phyloP scores from a whole-genome alignment of 2,888 invertebrate species.

The Cosmopolites sordidus region DNA sequence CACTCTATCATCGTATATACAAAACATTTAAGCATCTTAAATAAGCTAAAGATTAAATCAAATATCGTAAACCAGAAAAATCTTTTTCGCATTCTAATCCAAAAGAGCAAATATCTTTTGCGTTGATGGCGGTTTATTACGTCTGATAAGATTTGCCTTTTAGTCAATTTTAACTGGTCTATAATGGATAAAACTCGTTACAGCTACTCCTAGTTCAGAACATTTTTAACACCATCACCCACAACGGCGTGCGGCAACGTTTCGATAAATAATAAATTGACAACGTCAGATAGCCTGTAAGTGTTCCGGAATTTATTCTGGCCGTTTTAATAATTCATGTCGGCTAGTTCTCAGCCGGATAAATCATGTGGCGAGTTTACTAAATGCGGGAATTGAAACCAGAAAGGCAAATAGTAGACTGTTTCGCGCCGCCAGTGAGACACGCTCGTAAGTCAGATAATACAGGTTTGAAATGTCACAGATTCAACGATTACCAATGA shows the following conservation, averaged over 20 bases:
- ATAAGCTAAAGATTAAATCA: too few species aligned
- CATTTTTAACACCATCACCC: constrained; percentile 17
- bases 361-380: constrained; percentile 18
- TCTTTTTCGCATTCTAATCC: too few species aligned
- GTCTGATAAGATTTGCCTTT: too few species aligned
- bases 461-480: not conserved
- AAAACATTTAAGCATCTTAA: too few species aligned
- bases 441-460: not conserved
- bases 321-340: constrained; percentile 25
- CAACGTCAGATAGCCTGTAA: constrained; percentile 20
- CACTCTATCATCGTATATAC: too few species aligned
- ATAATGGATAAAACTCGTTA: not conserved
- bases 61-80: too few species aligned
- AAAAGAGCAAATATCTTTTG: too few species aligned
- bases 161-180: too few species aligned
- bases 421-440: not conserved
- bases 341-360: constrained; percentile 10
- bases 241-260: constrained; percentile 17
- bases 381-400: constrained; percentile 9
- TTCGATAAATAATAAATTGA: constrained; percentile 23
- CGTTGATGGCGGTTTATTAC: too few species aligned
- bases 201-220: constrained; percentile 8
- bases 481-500: too few species aligned
- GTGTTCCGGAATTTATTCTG: constrained; percentile 22
- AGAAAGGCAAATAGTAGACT: constrained; percentile 4